phyloP scores from a whole-genome alignment of 2,888 invertebrate genomes.

The Lissonota sp. region DNA sequence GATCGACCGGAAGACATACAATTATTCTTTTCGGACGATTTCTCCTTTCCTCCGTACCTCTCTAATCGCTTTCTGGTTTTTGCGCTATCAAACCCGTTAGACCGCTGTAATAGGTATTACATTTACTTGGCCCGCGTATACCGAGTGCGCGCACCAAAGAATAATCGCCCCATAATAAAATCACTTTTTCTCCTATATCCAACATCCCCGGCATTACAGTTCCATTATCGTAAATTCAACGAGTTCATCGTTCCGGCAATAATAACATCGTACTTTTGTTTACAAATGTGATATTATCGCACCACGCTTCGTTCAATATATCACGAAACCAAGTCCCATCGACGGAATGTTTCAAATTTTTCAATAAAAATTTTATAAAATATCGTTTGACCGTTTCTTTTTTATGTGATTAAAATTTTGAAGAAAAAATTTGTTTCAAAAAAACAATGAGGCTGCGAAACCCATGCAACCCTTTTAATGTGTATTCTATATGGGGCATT shows the following conservation, averaged over 20 bases:
- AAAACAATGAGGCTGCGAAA: too few species aligned
- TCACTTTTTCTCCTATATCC: conserved; percentile 1
- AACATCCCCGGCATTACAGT: conserved; percentile 28
- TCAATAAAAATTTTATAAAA: background rate
- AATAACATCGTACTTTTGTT: conserved; percentile 26
- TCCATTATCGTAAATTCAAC: conserved; percentile 46
- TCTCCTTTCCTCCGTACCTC: conserved; percentile 40
- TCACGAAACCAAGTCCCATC: too few species aligned
- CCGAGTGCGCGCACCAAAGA: background rate
- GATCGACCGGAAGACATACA: conserved; percentile 61
- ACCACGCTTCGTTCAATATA: too few species aligned
- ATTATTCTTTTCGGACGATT: conserved; percentile 64
- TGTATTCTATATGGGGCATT: too few species aligned
- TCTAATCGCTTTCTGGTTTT: conserved; percentile 35
- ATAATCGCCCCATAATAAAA: conserved; percentile 28
- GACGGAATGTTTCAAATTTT: conserved; percentile 2
- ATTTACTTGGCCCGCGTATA: too few species aligned
- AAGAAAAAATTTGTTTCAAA: too few species aligned
- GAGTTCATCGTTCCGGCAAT: conserved; percentile 38
- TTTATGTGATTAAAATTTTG: too few species aligned
- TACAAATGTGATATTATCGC: conserved; percentile 36
- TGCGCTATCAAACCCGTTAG: conserved; percentile 56
- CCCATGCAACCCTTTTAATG: too few species aligned
- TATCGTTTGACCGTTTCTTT: background rate
- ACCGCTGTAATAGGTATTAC: conserved; percentile 50